Evolutionary conservation across 2,113 vertebrate genomes (phyloP), one percentile per base, ranked within the genome.

Genomic region (Terrapene triunguis): DNA sequence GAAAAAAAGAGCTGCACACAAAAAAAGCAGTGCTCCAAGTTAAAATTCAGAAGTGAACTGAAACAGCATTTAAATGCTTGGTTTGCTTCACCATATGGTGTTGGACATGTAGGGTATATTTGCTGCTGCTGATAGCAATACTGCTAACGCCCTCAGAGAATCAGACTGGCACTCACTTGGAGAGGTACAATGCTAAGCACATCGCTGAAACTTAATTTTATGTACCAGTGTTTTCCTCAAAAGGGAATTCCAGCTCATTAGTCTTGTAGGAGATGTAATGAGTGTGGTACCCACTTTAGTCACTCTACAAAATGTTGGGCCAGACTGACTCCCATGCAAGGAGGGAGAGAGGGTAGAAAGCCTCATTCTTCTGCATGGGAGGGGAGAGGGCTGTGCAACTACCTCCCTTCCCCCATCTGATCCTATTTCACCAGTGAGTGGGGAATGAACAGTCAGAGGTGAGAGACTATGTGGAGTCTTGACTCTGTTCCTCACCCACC

Each of bases 281-380:
- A 22, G 1, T 0, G 0, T 72, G 17, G 35, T 27, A 48, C 25
- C 86, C 53, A 10, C 88, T 87, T 95, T 1, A 1, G 88, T 10
- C 50, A 54, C 16, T 2, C 0, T 17, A 10, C 0, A 1, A 57
- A 32, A 17, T 1, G 0, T 11, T 72, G 42, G 82, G 32, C 55
- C 51, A 4, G 0, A 0, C 29, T 59, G 35, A 38, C 27, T 72
- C 21, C 69, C 35, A 2, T 1, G 1, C 0, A 2, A 4, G 21
- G 42, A 76, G 7, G 16, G n/a, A 69, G 21, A 69, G 35, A 69
- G 35, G 16, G 35, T 17, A 9, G 6, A 69, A 38, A 69, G 35
- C 65, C 65, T 69, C 65, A n/a, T 35, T 21, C 65, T 35, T 21
- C 35, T n/a, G 16, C 65, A 21, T 69, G 35, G 16, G 35, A 69